Evolutionary conservation across 2,888 invertebrate genomes (phyloP).

Genomic region (Hirudinaria manillensis): DNA sequence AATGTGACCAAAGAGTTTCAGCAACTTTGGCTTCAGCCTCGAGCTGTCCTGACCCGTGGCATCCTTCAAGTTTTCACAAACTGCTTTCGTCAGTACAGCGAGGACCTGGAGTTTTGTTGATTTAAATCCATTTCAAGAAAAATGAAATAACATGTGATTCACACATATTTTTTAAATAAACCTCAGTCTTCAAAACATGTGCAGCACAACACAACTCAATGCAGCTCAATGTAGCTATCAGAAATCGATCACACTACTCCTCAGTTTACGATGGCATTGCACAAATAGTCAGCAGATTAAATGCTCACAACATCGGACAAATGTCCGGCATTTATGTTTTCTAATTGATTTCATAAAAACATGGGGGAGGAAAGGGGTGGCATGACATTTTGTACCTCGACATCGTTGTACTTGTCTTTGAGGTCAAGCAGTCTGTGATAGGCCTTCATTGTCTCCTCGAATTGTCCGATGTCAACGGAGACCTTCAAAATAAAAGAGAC

Average conservation of each 20-base stretch:
- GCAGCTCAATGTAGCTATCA: too few species aligned
- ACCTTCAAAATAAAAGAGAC: slow-evolving; percentile 51
- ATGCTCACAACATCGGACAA: too few species aligned
- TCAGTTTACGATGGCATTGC: too few species aligned
- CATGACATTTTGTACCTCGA: slow-evolving; percentile 30
- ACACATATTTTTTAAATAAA: too few species aligned
- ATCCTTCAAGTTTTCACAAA: slow-evolving; percentile 64
- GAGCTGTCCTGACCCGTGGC: slow-evolving; percentile 57
- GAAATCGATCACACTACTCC: too few species aligned
- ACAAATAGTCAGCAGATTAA: too few species aligned
- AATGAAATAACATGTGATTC: too few species aligned
- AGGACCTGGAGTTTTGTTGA: slow-evolving; percentile 58
- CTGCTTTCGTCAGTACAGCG: slow-evolving; percentile 66
- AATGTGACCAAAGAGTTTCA: slow-evolving; percentile 70
- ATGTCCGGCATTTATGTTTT: too few species aligned
- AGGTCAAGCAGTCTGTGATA: slow-evolving; percentile 79
- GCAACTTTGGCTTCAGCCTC: slow-evolving; percentile 60
- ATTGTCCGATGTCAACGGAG: slow-evolving; percentile 76
- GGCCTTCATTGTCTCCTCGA: slow-evolving; percentile 74
- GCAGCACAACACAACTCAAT: too few species aligned
- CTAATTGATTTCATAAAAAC: too few species aligned
- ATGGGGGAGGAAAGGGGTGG: too few species aligned
- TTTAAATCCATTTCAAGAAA: neutral
- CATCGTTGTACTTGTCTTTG: slow-evolving; percentile 53
- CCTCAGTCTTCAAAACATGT: too few species aligned